phyloP scores from a whole-genome alignment of 1,140 invertebrate genomes.

The Conopomorpha cramerella region DNA sequence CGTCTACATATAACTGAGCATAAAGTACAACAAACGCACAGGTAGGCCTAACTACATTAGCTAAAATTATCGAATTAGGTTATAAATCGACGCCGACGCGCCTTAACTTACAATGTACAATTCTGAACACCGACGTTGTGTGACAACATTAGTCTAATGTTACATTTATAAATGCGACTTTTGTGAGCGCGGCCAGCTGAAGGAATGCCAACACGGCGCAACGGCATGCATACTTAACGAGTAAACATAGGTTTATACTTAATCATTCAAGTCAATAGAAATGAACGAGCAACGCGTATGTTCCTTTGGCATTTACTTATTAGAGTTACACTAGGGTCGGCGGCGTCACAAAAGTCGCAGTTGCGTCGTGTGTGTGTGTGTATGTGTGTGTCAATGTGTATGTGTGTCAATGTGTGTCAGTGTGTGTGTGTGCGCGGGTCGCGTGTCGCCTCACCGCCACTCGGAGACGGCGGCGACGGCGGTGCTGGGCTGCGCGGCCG shows the following conservation, averaged over 20 bases:
- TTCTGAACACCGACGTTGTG: background rate
- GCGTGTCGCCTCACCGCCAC: conserved; percentile 33
- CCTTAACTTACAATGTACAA: too few species aligned
- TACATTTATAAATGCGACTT: background rate
- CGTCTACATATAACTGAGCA: conserved; percentile 41
- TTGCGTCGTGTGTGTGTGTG: background rate
- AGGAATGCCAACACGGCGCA: too few species aligned
- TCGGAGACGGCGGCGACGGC: conserved; percentile 35
- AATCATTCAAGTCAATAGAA: conserved; percentile 31
- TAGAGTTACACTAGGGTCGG: background rate
- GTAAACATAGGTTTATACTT: conserved; percentile 28
- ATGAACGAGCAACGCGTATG: too few species aligned
- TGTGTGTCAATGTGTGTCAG: conserved; percentile 5
- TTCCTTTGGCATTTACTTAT: too few species aligned
- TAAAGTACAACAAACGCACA: conserved; percentile 36
- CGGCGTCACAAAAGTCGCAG: background rate
- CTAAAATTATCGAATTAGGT: conserved; percentile 20
- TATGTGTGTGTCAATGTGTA: conserved; percentile 7
- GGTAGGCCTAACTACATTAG: conserved; percentile 19
- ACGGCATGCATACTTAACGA: too few species aligned
- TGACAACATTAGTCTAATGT: background rate
- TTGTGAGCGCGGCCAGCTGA: too few species aligned
- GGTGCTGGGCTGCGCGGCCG: conserved; percentile 30
- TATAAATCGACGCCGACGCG: too few species aligned
- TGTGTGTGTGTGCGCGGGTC: conserved; percentile 7